Evolutionary conservation across 2,888 invertebrate genomes (phyloP), one percentile per base, ranked within the genome.

Genomic region (Lymantria dispar): DNA sequence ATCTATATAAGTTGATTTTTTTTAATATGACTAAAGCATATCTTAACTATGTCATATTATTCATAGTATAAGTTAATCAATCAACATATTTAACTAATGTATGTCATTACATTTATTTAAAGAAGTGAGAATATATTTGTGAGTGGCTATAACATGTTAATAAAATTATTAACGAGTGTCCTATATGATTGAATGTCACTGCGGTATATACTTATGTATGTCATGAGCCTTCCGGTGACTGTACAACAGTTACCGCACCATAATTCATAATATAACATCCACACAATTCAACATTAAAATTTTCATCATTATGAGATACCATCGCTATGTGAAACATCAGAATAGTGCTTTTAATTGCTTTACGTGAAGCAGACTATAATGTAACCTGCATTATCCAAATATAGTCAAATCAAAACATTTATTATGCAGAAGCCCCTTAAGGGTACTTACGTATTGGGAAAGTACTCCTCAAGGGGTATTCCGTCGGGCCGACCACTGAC

Each of bases 201-300:
- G 71, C 65, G 70, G 70, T 74, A 22, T 22, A 5, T 22, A n/a
- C n/a, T n/a, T n/a, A 78, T 75, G 74, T 82, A 77, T 79, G 80
- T 72, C 79, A 76, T 62, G 59, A 72, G 71, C 77, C 82, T 85
- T 87, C 87, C 87, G 85, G 85, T 72, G 66, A 54, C 60, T 61
- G 58, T 62, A 55, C 58, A 70, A 77, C 78, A 68, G 76, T 80
- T 74, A 74, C 64, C 68, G 58, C 64, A 73, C 74, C 74, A 75
- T 76, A 71, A 62, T 67, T 66, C 58, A 62, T 65, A 64, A 38
- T 38, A 38, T 11, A 38, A 10, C 12, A n/a, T 12, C 11, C 8
- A 40, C 40, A 14, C 8, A 40, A 13, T 9, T 15, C 40, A 40
- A 9, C 36, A 11, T 40, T 3, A 14, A 14, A 40, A 15, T 40